Conservation (phyloP, 1,140 invertebrate species). For the Zaprionus ghesquierei region DNA sequence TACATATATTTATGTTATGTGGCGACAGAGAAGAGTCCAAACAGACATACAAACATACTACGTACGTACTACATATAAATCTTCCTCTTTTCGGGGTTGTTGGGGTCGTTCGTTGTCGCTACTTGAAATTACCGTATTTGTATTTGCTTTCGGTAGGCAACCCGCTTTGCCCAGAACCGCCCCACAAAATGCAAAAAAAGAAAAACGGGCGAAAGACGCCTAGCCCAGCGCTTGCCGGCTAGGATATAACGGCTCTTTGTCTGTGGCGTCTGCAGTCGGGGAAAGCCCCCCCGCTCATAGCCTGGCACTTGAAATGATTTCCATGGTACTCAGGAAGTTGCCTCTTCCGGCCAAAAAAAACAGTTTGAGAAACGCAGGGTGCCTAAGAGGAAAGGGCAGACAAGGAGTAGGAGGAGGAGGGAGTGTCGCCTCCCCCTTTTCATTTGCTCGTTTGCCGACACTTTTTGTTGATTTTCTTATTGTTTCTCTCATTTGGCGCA, state of each 20-base stretch:
- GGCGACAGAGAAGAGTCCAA: constrained; percentile 11
- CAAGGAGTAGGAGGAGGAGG: not conserved
- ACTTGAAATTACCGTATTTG: constrained; percentile 52
- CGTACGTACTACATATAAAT: constrained; percentile 35
- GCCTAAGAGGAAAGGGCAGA: not conserved
- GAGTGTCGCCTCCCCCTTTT: constrained; percentile 22
- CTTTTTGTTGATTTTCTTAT: constrained; percentile 51
- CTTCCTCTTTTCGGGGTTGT: constrained; percentile 46
- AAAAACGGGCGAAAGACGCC: constrained; percentile 5
- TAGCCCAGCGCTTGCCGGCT: constrained; percentile 10
- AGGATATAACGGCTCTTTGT: constrained; percentile 34
- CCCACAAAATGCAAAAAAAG: constrained; percentile 12
- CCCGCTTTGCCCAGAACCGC: constrained; percentile 27
- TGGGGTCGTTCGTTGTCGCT: constrained; percentile 43
- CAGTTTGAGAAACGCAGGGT: constrained; percentile 5
- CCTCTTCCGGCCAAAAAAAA: constrained; percentile 48
- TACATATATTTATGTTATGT: constrained; percentile 22
- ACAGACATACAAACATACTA: not conserved
- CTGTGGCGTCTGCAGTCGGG: constrained; percentile 9
- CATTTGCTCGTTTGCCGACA: constrained; percentile 37
- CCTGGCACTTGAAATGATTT: constrained; percentile 47
- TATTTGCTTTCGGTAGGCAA: constrained; percentile 43
- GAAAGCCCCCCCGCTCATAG: constrained; percentile 13
- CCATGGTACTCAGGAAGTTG: constrained; percentile 59
- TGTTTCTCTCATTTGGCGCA: constrained; percentile 41